A percentile compares a stretch with the other conserved stretches of the same genome.
Evolutionary conservation across 2,797 vertebrate genomes (phyloP).

Genomic region (Sebastes kiyomatsui): DNA sequence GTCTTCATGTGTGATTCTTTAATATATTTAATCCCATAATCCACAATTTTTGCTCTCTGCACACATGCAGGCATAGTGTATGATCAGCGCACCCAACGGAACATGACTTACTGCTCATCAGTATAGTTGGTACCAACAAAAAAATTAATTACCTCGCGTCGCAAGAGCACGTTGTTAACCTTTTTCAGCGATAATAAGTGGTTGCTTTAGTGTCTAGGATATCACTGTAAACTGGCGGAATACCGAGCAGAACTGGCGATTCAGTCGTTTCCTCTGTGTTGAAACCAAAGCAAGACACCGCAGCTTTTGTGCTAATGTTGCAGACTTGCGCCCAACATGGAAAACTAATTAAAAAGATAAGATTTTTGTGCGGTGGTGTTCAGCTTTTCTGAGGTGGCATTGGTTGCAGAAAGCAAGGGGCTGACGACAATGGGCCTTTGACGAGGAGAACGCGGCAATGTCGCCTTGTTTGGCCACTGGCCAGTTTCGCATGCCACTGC

Average conservation of each 20-base stretch:
- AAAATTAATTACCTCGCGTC: constrained; percentile 25
- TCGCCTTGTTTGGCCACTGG: constrained; percentile 83
- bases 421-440: constrained; percentile 79
- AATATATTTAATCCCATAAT: constrained; percentile 61
- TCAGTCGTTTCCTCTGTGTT: constrained; percentile 35
- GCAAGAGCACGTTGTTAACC: constrained; percentile 36
- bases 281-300: constrained; percentile 17
- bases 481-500: constrained; percentile 76
- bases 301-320: constrained; percentile 67
- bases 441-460: constrained; percentile 72
- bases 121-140: constrained; percentile 5
- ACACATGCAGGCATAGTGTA: background rate
- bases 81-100: constrained; percentile 5
- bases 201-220: constrained; percentile 24
- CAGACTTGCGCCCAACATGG: constrained; percentile 55
- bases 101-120: constrained; percentile 19
- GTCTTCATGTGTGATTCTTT: constrained; percentile 44
- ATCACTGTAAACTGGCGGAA: constrained; percentile 27
- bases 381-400: constrained; percentile 65
- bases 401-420: constrained; percentile 62
- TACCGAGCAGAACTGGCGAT: constrained; percentile 23
- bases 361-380: constrained; percentile 62
- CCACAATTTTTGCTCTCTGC: constrained; percentile 18
- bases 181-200: constrained; percentile 19
- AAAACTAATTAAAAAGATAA: constrained; percentile 81